Conservation (phyloP, 2,888 invertebrate genomes). For the Athripsodes cinereus region DNA sequence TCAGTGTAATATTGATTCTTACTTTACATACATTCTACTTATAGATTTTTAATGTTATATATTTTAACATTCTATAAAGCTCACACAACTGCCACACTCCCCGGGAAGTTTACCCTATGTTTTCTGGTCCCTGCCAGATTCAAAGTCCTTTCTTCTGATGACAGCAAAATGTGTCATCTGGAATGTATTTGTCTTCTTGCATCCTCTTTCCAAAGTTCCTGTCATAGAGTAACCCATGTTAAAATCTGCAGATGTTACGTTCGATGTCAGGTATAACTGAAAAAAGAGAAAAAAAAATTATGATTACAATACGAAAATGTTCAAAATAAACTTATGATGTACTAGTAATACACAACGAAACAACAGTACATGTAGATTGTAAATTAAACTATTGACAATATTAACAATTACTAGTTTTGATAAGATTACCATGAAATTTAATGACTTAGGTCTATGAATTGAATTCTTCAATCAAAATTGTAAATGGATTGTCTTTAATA, state of each 20-base stretch:
- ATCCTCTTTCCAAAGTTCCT: conserved; percentile 75
- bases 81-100: conserved; percentile 27
- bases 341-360: not conserved
- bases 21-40: not conserved
- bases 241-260: conserved; percentile 79
- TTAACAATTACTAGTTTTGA: too few species aligned
- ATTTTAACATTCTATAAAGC: conserved; percentile 21
- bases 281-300: conserved; percentile 18
- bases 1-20: too few species aligned
- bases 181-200: conserved; percentile 67
- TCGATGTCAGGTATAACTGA: conserved; percentile 73
- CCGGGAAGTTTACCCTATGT: conserved; percentile 28
- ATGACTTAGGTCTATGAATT: too few species aligned
- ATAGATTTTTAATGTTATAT: not conserved
- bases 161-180: conserved; percentile 86
- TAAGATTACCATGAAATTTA: too few species aligned
- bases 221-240: conserved; percentile 89
- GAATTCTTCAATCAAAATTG: too few species aligned
- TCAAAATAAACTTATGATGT: not conserved
- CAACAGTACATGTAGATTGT: not conserved
- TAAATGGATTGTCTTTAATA: too few species aligned
- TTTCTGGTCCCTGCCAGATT: conserved; percentile 38
- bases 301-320: not conserved
- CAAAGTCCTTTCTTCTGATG: conserved; percentile 71
- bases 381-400: too few species aligned